phyloP scores from a whole-genome alignment of 2,797 vertebrate genomes.

The Tarsius wallacei region DNA sequence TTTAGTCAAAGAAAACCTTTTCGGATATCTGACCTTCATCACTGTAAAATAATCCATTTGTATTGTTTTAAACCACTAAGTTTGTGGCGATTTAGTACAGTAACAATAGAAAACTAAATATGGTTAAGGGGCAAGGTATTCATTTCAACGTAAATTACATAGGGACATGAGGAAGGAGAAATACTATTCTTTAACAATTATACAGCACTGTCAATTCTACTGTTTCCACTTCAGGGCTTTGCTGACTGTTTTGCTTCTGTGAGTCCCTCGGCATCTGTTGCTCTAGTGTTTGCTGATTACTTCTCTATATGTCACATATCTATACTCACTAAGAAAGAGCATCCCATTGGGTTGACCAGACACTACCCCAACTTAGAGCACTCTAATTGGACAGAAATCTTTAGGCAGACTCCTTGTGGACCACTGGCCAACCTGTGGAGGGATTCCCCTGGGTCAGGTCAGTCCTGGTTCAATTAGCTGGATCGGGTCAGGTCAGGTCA shows the following conservation, averaged over 20 bases:
- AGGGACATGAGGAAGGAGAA: background rate
- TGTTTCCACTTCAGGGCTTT: background rate
- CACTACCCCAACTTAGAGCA: background rate
- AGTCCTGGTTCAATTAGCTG: background rate
- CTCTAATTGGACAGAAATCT: background rate
- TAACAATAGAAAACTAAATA: constrained; percentile 12
- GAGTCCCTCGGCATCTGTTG: background rate
- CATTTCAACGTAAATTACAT: background rate
- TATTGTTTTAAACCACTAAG: background rate
- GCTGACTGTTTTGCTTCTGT: background rate
- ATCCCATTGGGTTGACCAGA: background rate
- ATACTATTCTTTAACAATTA: background rate
- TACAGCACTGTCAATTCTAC: background rate
- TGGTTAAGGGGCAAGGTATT: background rate
- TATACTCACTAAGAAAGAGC: background rate
- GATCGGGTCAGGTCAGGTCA: background rate
- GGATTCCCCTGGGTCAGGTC: background rate
- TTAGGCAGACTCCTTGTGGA: background rate
- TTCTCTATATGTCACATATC: background rate
- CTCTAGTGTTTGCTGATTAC: background rate
- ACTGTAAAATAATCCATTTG: background rate
- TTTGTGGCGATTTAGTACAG: background rate
- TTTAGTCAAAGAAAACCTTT: background rate
- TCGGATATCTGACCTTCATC: background rate
- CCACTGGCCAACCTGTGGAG: background rate